phyloP scores from a whole-genome alignment of 1,140 invertebrate species.

The Drosophila sucinea region DNA sequence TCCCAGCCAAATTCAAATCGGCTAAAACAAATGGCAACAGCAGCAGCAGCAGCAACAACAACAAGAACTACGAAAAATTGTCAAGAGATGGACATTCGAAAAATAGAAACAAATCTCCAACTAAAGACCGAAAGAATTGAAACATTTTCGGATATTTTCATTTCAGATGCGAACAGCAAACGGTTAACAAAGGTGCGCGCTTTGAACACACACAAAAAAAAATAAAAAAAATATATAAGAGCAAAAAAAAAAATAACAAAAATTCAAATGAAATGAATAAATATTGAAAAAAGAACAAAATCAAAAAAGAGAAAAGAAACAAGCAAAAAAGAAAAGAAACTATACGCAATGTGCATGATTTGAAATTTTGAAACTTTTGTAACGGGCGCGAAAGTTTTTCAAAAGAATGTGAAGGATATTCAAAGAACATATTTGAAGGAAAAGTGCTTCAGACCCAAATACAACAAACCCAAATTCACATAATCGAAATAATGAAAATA shows the following conservation, averaged over 20 bases:
- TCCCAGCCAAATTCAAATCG: conserved; percentile 70
- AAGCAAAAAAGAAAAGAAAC: conserved; percentile 29
- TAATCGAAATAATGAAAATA: neutral
- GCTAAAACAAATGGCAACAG: conserved; percentile 71
- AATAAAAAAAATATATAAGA: conserved; percentile 1
- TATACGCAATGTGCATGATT: conserved; percentile 12
- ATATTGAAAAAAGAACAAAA: conserved; percentile 10
- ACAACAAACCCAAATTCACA: neutral
- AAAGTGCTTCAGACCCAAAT: conserved; percentile 17
- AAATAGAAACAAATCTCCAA: conserved; percentile 79
- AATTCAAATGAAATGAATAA: conserved; percentile 9
- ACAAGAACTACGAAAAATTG: conserved; percentile 67
- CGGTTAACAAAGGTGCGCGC: conserved; percentile 80
- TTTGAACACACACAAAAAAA: conserved; percentile 20
- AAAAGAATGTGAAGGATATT: conserved; percentile 34
- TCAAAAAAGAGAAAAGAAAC: conserved; percentile 31
- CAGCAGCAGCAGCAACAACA: conserved; percentile 29
- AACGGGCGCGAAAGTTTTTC: conserved; percentile 39
- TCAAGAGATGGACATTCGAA: conserved; percentile 81
- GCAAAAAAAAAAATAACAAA: conserved; percentile 18
- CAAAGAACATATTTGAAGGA: neutral
- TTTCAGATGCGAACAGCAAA: conserved; percentile 79
- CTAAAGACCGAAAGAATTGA: conserved; percentile 79
- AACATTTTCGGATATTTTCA: conserved; percentile 81
- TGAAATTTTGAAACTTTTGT: conserved; percentile 32